Evolutionary conservation across 2,888 invertebrate genomes (phyloP).

Genomic region (Drosophila seclusa): DNA sequence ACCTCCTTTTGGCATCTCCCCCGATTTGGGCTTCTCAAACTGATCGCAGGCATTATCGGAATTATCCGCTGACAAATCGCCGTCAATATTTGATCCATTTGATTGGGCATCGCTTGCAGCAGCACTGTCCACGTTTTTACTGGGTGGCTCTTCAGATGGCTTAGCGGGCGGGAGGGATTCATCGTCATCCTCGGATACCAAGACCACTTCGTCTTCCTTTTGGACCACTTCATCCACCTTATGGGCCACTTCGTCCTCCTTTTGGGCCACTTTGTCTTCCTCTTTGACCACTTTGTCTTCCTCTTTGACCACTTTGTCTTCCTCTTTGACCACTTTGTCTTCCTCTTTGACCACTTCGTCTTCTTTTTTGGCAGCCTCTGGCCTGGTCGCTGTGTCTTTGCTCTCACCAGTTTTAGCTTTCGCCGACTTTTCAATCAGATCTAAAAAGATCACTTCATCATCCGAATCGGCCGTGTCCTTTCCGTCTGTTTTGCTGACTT

Average conservation of each 20-base stretch:
- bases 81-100: constrained; percentile 8
- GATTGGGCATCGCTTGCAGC: background rate
- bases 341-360: background rate
- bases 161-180: constrained; percentile 32
- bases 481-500: background rate
- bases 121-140: constrained; percentile 3
- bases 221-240: constrained; percentile 10
- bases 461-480: constrained; percentile 51
- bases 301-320: too few relatives aligned
- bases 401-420: background rate
- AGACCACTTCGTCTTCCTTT: constrained; percentile 62
- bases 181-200: constrained; percentile 72
- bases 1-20: constrained; percentile 33
- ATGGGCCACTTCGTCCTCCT: background rate
- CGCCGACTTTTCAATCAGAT: constrained; percentile 54
- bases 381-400: constrained; percentile 1
- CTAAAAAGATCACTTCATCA: constrained; percentile 81
- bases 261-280: background rate
- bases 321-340: background rate
- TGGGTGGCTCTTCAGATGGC: constrained; percentile 1
- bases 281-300: too few relatives aligned
- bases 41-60: constrained; percentile 83
- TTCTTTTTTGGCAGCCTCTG: constrained; percentile 29
- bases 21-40: constrained; percentile 63
- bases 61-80: constrained; percentile 68